These are phyloP conservation scores for Trachelus stipa DNA, from an alignment of 2,888 invertebrate species.

Conservation along the genomic window DNA sequence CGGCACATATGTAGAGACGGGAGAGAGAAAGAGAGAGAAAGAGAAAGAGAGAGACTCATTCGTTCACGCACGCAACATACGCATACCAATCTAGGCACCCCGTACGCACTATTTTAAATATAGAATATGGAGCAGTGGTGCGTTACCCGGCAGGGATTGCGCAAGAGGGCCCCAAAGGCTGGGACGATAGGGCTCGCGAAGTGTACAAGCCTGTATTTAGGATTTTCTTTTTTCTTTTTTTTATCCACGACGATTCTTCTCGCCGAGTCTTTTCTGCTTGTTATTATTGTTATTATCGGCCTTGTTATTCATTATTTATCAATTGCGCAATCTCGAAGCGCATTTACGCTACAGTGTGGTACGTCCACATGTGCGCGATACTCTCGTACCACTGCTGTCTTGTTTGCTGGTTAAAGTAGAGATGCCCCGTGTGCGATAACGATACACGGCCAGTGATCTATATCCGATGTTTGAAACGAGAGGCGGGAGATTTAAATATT, in stretches of 20 bases:
- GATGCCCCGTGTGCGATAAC: neutral
- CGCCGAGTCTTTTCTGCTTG: neutral
- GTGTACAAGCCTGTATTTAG: neutral
- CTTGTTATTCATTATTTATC: neutral
- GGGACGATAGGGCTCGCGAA: constrained; percentile 13
- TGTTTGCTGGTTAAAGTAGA: neutral
- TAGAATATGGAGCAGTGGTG: constrained; percentile 62
- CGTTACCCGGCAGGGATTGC: constrained; percentile 38
- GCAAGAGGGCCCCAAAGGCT: constrained; percentile 21
- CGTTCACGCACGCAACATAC: constrained; percentile 36
- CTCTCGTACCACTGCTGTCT: neutral
- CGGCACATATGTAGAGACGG: constrained; percentile 5
- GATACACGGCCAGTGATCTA: neutral
- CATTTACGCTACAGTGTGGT: neutral
- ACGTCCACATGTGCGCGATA: neutral
- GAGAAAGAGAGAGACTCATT: neutral
- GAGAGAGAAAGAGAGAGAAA: neutral
- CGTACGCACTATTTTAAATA: constrained; percentile 53
- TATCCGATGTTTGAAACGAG: neutral
- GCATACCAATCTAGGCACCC: neutral
- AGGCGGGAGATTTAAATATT: neutral
- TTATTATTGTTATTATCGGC: neutral
- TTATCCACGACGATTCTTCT: too few relatives aligned
- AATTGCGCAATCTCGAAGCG: neutral
- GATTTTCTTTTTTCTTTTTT: neutral